A percentile compares a stretch with the other conserved stretches of the same genome.
phyloP scores from a whole-genome alignment of 2,113 vertebrate genomes.

The Eurystomus gularis region DNA sequence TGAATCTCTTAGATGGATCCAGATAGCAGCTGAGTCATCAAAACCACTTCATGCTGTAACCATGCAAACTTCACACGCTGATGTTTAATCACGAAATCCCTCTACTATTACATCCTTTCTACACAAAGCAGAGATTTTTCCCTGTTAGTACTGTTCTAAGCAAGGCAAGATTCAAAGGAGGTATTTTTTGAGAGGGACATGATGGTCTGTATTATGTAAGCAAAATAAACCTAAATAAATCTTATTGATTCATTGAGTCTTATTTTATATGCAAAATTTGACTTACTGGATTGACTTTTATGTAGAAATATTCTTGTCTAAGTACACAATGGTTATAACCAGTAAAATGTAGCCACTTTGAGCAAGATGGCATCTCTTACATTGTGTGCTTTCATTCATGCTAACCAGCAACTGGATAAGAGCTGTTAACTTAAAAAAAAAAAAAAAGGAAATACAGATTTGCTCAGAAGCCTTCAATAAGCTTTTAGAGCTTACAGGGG shows the following conservation, averaged over 20 bases:
- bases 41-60: neutral
- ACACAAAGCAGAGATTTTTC: neutral
- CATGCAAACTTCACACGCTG: neutral
- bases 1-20: neutral
- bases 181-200: neutral
- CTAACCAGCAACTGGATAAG: neutral
- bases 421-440: neutral
- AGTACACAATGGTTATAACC: neutral
- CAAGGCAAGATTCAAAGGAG: neutral
- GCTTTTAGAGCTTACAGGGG: neutral
- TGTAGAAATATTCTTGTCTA: neutral
- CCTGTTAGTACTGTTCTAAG: neutral
- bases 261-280: neutral
- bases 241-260: neutral
- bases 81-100: neutral
- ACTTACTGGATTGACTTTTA: neutral
- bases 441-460: neutral
- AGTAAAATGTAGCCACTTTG: neutral
- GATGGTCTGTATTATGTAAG: neutral
- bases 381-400: neutral
- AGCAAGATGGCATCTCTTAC: neutral
- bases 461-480: neutral
- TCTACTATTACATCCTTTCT: neutral
- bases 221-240: neutral
- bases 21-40: neutral